Base-by-base conservation (phyloP, 2,113 vertebrate species). In the Marmota monax region DNA sequence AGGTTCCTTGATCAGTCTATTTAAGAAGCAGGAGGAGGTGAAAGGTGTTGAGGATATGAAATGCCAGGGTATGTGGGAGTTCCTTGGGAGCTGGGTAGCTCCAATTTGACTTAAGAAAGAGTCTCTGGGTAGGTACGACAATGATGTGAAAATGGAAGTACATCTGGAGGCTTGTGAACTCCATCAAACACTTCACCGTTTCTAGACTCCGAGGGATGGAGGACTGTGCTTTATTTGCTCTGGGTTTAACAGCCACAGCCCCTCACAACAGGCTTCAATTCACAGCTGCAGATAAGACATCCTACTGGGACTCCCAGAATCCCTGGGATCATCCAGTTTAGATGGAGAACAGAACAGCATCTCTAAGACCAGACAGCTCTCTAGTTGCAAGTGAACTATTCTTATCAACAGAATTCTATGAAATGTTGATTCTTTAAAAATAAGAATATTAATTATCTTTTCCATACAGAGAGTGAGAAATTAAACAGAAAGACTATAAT, bases 21-120 rank as follows among this genome's bases (percentile, higher is more conserved):
- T 13, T 80, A 88, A 92, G 82, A 76, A 73, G 69, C 79, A 94
- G 37, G n/a, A 92, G 58, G 37, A 58, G 63, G 90, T 39, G 16
- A 96, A 94, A 90, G 34, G 4, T 23, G 70, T 34, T 23, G 29
- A 45, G 32, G 79, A 32, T 12, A 95, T 74, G 78, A 82, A 96
- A 82, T 82, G 25, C 42, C 37, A 78, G 25, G 18, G 13, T 61
- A 2, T 7, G 39, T 18, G 80, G 67, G 16, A 70, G 22, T 53
- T 82, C 6, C 67, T 79, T 91, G 79, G 18, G 86, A 67, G 92
- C 23, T 7, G 17, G 11, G 20, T 45, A n/a, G 39, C 7, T 79
- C 37, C 70, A 32, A 39, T 74, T 61, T 56, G 39, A 82, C 58
- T 88, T 89, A 67, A 76, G 86, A 84, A 96, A 79, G 14, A 5